Percentiles rank a stretch among this genome's conserved stretches.
These are phyloP conservation scores for Sacculina carcini DNA, from an alignment of 2,888 invertebrate genomes.

Conservation along the genomic window DNA sequence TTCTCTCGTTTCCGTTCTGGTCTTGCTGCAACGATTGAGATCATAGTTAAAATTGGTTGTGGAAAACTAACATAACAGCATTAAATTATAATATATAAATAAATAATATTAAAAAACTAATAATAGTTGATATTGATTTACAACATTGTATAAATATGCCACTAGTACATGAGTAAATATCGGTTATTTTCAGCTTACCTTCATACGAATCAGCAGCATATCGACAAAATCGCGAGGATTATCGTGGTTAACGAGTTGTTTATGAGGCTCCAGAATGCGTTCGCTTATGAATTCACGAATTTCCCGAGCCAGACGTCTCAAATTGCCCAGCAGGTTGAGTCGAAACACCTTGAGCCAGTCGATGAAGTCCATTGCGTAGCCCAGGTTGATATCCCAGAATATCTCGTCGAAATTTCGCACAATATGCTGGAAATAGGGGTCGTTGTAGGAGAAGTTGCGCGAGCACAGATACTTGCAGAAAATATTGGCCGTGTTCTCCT, in stretches of 20 bases:
- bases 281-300: slow-evolving; percentile 45
- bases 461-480: slow-evolving; percentile 65
- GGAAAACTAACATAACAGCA: too few species aligned
- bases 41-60: too few species aligned
- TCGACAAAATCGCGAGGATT: slow-evolving; percentile 49
- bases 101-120: too few species aligned
- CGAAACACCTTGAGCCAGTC: slow-evolving; percentile 55
- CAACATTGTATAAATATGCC: too few species aligned
- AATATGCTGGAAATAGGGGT: slow-evolving; percentile 35
- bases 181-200: too few species aligned
- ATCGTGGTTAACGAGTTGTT: slow-evolving; percentile 16
- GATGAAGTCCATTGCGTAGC: slow-evolving; percentile 58
- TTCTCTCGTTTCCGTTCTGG: slow-evolving; percentile 17
- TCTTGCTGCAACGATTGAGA: slow-evolving; percentile 2
- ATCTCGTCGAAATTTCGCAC: slow-evolving; percentile 55
- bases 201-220: slow-evolving; percentile 40
- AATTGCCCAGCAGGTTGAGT: slow-evolving; percentile 34
- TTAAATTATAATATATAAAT: too few species aligned
- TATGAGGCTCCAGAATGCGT: slow-evolving; percentile 30
- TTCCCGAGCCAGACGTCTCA: slow-evolving; percentile 38
- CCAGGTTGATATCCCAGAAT: slow-evolving; percentile 75
- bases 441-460: slow-evolving; percentile 31
- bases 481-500: slow-evolving; percentile 47
- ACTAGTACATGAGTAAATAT: too few species aligned
- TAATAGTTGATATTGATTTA: too few species aligned